phyloP scores from a whole-genome alignment of 2,113 vertebrate genomes.

The Hippocampus zosterae region DNA sequence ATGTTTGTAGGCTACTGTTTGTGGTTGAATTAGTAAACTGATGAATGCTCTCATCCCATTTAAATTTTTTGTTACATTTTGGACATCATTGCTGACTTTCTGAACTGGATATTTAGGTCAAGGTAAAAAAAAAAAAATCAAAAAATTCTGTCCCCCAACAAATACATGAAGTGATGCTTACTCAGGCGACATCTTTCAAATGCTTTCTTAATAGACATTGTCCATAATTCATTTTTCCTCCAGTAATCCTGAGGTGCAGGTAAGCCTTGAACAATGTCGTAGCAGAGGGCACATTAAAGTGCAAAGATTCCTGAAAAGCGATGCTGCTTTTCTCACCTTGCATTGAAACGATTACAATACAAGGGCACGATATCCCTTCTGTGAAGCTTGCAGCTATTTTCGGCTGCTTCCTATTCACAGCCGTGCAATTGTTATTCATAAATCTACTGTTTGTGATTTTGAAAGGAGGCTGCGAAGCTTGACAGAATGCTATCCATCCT shows the following conservation, averaged over 20 bases:
- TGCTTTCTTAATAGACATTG: slow-evolving; percentile 8
- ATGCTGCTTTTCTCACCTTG: slow-evolving; percentile 32
- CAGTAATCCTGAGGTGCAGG: not conserved
- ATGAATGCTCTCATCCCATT: not conserved
- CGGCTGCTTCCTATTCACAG: slow-evolving; percentile 34
- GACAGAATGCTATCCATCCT: slow-evolving; percentile 51
- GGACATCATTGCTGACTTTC: not conserved
- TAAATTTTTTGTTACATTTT: not conserved
- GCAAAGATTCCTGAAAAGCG: slow-evolving; percentile 38
- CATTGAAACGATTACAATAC: slow-evolving; percentile 45
- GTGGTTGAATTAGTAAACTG: slow-evolving; percentile 24
- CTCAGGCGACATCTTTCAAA: not conserved
- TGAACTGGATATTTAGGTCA: not conserved
- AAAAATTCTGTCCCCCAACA: not conserved
- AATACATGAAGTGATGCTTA: slow-evolving; percentile 8
- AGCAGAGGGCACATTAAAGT: slow-evolving; percentile 34
- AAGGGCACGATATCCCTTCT: slow-evolving; percentile 32
- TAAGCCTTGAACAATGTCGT: slow-evolving; percentile 13
- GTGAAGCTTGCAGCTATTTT: slow-evolving; percentile 45
- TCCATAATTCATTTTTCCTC: slow-evolving; percentile 16
- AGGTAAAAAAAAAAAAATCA: not conserved
- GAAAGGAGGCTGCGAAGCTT: slow-evolving; percentile 24
- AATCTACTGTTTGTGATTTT: slow-evolving; percentile 39
- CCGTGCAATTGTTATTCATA: slow-evolving; percentile 29
- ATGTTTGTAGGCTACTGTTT: not conserved